Evolutionary conservation across 2,888 invertebrate genomes (phyloP), one percentile per base, ranked within the genome.

Genomic region (Ferdinandea cuprea): DNA sequence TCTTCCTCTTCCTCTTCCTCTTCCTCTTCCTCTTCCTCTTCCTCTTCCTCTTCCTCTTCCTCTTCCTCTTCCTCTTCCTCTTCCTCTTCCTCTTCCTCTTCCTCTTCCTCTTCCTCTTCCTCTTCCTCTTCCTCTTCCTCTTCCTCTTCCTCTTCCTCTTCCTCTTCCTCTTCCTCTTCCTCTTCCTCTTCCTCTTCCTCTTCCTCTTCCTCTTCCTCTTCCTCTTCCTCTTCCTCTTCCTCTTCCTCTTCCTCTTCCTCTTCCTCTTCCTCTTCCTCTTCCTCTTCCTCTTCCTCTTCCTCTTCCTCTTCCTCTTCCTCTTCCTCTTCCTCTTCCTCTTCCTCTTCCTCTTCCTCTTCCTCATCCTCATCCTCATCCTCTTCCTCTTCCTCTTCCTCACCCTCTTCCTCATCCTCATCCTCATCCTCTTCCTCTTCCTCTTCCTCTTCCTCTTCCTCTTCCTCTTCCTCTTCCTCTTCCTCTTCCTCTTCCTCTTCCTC

Each of bases 201-300:
- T 21, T 21, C 21, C 46, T 46, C 46, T 21, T 21, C 21, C 46
- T 46, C 46, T 21, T 21, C 21, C 46, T 46, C 46, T 21, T 21
- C 21, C 46, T 46, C 46, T 21, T 21, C 21, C 46, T 46, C 46
- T 21, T 21, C 21, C 46, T 46, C 46, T 21, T 21, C 21, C 46
- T 46, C 46, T 21, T 21, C 21, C 46, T 46, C 46, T 42, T 42
- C 42, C 42, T 42, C 42, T 42, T 42, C 42, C 42, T 42, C 42
- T 42, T 42, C 42, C 42, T 42, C 42, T 42, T 42, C 42, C 42
- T 42, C 42, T 42, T 42, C 42, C 42, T 42, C 42, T 42, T 42
- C 42, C 42, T 42, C 42, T 42, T 42, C 42, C 42, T 42, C 42
- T 42, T 42, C 42, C 42, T 42, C 42, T 42, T 42, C 42, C 42